These are phyloP conservation scores for Mycteria americana DNA, from an alignment of 2,797 vertebrate genomes.

Conservation along the genomic window DNA sequence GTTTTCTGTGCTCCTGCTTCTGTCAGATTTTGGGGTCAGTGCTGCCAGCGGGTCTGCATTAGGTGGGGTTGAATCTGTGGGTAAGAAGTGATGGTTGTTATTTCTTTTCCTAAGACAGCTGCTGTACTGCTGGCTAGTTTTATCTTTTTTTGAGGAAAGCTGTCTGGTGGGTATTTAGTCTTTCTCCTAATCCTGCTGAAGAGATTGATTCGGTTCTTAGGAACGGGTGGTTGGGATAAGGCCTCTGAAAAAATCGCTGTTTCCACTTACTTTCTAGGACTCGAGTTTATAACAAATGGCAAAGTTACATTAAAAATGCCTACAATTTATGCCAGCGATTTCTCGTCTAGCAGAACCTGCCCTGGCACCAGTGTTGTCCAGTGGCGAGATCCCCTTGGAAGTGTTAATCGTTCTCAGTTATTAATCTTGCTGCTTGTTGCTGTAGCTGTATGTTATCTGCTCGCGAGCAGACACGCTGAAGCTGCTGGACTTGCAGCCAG, in stretches of 20 bases:
- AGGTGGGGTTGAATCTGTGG: not conserved
- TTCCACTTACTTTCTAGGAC: not conserved
- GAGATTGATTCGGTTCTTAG: not conserved
- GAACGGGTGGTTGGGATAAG: not conserved
- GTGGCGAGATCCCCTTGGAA: not conserved
- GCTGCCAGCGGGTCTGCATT: not conserved
- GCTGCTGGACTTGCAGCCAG: not conserved
- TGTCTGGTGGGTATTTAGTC: not conserved
- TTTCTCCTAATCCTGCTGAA: not conserved
- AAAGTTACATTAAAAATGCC: not conserved
- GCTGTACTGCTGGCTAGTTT: not conserved
- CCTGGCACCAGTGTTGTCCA: not conserved
- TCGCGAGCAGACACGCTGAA: not conserved
- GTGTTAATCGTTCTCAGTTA: not conserved
- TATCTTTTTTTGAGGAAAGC: not conserved
- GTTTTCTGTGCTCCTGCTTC: not conserved
- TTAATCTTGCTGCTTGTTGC: not conserved
- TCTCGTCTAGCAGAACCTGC: not conserved
- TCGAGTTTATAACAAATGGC: not conserved
- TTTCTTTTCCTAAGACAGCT: not conserved
- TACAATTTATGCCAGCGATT: not conserved
- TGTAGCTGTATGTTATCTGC: not conserved
- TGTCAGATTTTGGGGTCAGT: not conserved
- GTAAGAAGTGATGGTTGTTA: not conserved
- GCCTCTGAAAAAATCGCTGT: not conserved